These are phyloP conservation scores for Leptocoma aspasia DNA, from an alignment of 2,113 vertebrate genomes.

Conservation along the genomic window DNA sequence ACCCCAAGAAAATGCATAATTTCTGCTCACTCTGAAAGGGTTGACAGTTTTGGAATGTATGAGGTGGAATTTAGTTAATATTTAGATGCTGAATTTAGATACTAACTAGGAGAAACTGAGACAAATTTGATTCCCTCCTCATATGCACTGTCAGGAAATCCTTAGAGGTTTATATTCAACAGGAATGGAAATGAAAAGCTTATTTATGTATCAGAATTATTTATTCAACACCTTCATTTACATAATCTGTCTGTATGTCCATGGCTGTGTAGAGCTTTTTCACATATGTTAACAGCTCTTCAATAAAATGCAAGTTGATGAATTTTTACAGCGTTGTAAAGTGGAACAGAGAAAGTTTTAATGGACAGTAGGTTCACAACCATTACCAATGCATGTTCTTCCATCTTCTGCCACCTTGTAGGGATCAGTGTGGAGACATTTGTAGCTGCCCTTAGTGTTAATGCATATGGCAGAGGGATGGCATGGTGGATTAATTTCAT, in stretches of 20 bases:
- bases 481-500: constrained; percentile 57
- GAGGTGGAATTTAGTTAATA: background rate
- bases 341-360: background rate
- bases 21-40: background rate
- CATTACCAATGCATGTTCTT: constrained; percentile 61
- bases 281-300: background rate
- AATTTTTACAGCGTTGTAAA: background rate
- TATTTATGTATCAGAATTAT: background rate
- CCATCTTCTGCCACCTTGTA: constrained; percentile 60
- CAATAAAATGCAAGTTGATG: background rate
- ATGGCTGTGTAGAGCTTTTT: background rate
- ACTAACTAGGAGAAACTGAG: background rate
- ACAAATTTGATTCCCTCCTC: background rate
- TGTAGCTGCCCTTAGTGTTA: constrained; percentile 73
- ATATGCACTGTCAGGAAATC: background rate
- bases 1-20: background rate
- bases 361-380: background rate
- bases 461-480: constrained; percentile 63
- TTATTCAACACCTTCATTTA: background rate
- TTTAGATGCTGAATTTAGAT: background rate
- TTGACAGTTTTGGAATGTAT: background rate
- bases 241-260: background rate
- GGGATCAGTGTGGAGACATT: constrained; percentile 59
- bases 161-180: background rate
- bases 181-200: background rate